Evolutionary conservation across 2,797 vertebrate species (phyloP).

Genomic region (Siniperca scherzeri): DNA sequence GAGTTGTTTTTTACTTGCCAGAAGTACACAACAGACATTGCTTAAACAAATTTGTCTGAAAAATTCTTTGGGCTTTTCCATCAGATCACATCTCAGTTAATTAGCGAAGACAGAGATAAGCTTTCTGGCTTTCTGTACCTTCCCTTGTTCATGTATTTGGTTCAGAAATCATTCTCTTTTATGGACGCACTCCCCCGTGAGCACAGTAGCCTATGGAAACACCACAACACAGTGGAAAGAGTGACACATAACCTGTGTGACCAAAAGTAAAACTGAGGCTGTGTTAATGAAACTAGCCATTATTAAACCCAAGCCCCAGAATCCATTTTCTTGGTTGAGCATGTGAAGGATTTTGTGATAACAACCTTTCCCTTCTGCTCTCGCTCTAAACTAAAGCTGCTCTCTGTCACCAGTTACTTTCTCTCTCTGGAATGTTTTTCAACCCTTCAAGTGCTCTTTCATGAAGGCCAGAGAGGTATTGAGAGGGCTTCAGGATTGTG

Average conservation of each 20-base stretch:
- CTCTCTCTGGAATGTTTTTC: conserved; percentile 84
- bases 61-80: not conserved
- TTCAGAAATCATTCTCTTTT: conserved; percentile 18
- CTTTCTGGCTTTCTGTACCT: conserved; percentile 13
- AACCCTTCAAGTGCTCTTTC: conserved; percentile 83
- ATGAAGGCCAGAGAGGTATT: conserved; percentile 67
- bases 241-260: conserved; percentile 16
- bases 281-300: conserved; percentile 18
- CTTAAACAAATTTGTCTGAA: not conserved
- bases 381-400: conserved; percentile 46
- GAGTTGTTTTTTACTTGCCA: not conserved
- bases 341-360: conserved; percentile 58
- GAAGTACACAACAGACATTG: not conserved
- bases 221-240: conserved; percentile 12
- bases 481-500: conserved; percentile 74
- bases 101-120: conserved; percentile 7
- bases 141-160: conserved; percentile 21
- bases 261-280: conserved; percentile 29
- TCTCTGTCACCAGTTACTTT: conserved; percentile 76
- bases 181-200: not conserved
- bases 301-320: conserved; percentile 38
- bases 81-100: conserved; percentile 13
- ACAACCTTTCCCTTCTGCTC: conserved; percentile 48
- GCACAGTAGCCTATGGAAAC: conserved; percentile 1
- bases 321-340: conserved; percentile 46